Base-by-base conservation (phyloP, 2,113 vertebrate species). In the Hassar affinis region DNA sequence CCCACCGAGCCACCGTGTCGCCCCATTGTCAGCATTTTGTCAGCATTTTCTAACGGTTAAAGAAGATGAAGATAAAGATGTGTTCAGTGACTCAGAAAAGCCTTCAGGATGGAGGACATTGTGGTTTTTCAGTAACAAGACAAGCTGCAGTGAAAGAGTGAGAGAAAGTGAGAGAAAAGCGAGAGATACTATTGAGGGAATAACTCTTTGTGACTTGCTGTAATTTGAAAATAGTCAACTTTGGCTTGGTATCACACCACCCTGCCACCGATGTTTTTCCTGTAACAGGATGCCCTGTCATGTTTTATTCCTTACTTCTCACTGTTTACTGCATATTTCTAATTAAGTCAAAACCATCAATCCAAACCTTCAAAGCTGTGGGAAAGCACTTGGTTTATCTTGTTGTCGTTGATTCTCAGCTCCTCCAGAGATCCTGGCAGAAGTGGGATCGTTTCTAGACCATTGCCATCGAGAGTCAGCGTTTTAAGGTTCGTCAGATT, bases 381-480 rank as follows among this genome's bases (percentile, higher is more conserved):
- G 42, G 62, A 76, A 6, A 88, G 86, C 35, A 96, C 89, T 2
- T 90, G 66, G 51, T 59, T 86, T 10, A 95, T 90, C 68, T 90
- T 88, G 89, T 95, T 95, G 82, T 88, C 88, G 18, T 92, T 95
- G 14, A 95, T 82, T 68, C 92, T 95, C 35, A 96, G 92, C 80
- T 95, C 93, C 84, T 94, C 89, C 49, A 95, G 87, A 54, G 94
- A 94, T 7, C 84, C 0, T 0, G 95, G 95, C 75, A 96, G 90
- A 0, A 42, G 78, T 1, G 94, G 95, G 85, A 95, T 84, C 17
- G 81, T 78, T 52, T 91, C 90, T 2, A 95, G 90, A 2, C 22
- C 89, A 89, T 95, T 96, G 61, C 89, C 91, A 49, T 94, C 92
- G 47, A 96, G 90, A 81, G 93, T 93, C 62, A 95, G 89, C 42